Evolutionary conservation across 2,113 vertebrate species (phyloP).

Genomic region (Parus major): DNA sequence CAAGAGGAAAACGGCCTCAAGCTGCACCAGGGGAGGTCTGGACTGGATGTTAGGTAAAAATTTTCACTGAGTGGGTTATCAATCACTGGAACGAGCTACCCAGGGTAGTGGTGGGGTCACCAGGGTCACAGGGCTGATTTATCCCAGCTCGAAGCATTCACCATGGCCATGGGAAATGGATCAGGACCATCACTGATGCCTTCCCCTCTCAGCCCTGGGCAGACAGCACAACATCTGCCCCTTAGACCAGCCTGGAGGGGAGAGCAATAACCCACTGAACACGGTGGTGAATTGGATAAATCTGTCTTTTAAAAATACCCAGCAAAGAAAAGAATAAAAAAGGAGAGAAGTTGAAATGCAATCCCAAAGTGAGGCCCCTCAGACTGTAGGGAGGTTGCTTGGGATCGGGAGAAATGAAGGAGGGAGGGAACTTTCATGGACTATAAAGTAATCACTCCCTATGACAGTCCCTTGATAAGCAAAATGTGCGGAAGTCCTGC

Average conservation of each 20-base stretch:
- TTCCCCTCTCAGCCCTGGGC: neutral
- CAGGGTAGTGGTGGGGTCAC: neutral
- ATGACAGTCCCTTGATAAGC: neutral
- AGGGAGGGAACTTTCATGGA: neutral
- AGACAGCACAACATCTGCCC: neutral
- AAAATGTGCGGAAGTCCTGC: neutral
- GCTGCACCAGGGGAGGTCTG: neutral
- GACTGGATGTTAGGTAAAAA: neutral
- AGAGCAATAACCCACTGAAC: neutral
- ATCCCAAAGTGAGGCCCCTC: neutral
- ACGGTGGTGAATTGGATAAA: rapidly evolving
- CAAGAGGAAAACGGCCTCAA: neutral
- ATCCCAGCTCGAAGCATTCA: rapidly evolving
- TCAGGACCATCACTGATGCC: too few species aligned
- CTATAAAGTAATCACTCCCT: neutral
- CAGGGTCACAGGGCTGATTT: neutral
- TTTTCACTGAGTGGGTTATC: neutral
- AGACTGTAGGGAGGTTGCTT: neutral
- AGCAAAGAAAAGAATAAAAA: neutral
- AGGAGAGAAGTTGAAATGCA: rapidly evolving
- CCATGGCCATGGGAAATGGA: rapidly evolving
- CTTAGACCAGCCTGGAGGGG: neutral
- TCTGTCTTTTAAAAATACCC: neutral
- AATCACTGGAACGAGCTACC: neutral
- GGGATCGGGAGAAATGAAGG: rapidly evolving